Base-by-base conservation (phyloP, 2,888 invertebrate genomes). In the Ophion ellenae region DNA sequence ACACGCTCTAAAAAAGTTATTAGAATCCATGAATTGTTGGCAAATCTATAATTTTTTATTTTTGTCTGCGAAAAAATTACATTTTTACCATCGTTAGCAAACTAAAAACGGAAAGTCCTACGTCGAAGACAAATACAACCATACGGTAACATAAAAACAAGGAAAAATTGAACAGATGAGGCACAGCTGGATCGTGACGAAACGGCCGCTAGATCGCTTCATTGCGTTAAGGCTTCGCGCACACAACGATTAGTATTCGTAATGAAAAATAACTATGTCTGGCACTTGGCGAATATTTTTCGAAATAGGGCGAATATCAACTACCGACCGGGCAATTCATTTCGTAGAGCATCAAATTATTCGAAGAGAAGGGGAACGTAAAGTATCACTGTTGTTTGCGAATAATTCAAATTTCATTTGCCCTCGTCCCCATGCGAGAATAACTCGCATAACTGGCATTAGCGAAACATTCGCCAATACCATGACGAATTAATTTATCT, bases 251-350 rank as follows among this genome's bases (percentile, higher is more conserved):
- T 47, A 66, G 32, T 63, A 64, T 53, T 53, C 47, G 66, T 76
- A 76, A 76, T 66, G 47, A 2, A 66, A 66, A 76, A 76, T 76
- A 66, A 76, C 64, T 76, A 66, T 76, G 32, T 32, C 32, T 32
- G 32, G 32, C 32, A 32, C 32, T 32, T 32, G 32, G 3, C 76
- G 28, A 17, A 66, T n/a, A 32, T 76, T 76, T 47, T 36, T 14
- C 28, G 32, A 28, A 53, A 76, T 32, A n/a, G 32, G 64, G 53
- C 11, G 76, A 64, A 47, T 53, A 66, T 64, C 64, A 47, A 64
- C 76, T 32, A 28, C n/a, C 53, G 53, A 40, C n/a, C 11, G 3
- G 53, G n/a, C 47, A 32, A 76, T 64, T 64, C 53, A 76, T 64
- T 9, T 17, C 20, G 45, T 24, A 10, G 47, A n/a, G 40, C 45